Evolutionary conservation across 2,113 vertebrate genomes (phyloP), one percentile per base, ranked within the genome.

Genomic region (Noturus placidus): DNA sequence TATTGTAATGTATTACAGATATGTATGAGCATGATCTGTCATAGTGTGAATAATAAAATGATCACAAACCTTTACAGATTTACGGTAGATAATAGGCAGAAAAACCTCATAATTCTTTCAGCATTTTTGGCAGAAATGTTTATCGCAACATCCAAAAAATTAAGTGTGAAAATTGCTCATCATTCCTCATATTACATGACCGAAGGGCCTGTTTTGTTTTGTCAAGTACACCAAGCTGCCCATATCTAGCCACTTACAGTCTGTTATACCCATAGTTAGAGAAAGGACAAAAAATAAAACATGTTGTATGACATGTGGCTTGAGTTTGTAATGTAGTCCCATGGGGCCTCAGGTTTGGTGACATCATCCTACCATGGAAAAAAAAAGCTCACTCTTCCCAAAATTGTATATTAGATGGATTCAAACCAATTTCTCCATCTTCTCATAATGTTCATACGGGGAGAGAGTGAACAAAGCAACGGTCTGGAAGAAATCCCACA

Each of bases 361-460:
- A 88, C 57, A 69, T 84, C 81, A 87, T 50, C 13, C 61, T 11
- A 82, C 30, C 63, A 67, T 52, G 72, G 38, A 74, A 74, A 82
- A 74, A 82, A 30, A 35, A 27, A 38, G 30, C 33, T 35, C 30
- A 11, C 67, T 85, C 50, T 83, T 52, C 30, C 19, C 57, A 54
- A 84, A 56, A 57, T 63, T 86, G 76, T 52, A 88, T 89, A 93
- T 92, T 88, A 89, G 50, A 89, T 57, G 79, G 88, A 93, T 93
- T 90, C 93, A 93, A 93, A 92, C 81, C 84, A 91, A 85, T 92
- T 90, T 87, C 82, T 63, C 82, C 88, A 90, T 87, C 72, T 87
- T 87, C 77, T 90, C 86, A 87, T 91, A 70, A 89, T 91, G 89
- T 93, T 92, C 85, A 88, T 88, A 89, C 91, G 88, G 87, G 90